Percentiles rank a stretch among this genome's conserved stretches.
Conservation (phyloP, 2,888 invertebrate genomes). For the Nemotelus pantherinus region DNA sequence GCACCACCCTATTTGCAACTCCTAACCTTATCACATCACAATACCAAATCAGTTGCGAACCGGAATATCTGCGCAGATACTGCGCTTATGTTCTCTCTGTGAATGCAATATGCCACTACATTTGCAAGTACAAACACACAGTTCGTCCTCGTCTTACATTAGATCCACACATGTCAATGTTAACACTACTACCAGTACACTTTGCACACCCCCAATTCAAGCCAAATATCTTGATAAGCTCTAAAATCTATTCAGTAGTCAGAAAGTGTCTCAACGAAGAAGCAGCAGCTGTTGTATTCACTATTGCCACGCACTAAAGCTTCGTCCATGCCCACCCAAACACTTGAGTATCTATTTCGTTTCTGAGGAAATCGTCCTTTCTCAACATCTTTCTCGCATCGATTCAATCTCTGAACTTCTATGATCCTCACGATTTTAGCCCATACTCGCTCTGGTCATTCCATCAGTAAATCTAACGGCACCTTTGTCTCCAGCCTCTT, state of each 20-base stretch:
- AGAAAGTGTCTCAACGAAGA: conserved; percentile 9
- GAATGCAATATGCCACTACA: background rate
- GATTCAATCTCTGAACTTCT: too few relatives aligned
- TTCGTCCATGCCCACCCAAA: background rate
- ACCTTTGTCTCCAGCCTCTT: background rate
- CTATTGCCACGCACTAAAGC: background rate
- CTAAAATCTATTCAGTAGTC: conserved; percentile 22
- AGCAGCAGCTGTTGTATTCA: conserved; percentile 28
- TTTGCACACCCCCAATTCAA: background rate
- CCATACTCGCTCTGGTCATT: too few relatives aligned
- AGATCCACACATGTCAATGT: background rate
- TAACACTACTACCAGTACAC: background rate
- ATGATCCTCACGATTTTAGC: too few relatives aligned
- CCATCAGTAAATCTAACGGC: too few relatives aligned
- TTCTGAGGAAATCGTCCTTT: background rate
- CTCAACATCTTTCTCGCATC: too few relatives aligned
- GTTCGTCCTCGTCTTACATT: background rate
- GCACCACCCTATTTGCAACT: conserved; percentile 3
- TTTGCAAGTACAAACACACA: background rate
- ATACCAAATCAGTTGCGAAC: background rate
- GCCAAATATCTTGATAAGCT: background rate
- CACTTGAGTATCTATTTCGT: background rate
- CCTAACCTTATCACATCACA: background rate
- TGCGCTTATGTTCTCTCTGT: background rate
- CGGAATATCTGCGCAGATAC: conserved; percentile 8